Evolutionary conservation across 2,888 invertebrate species (phyloP).

Genomic region (Osmoderma eremita): DNA sequence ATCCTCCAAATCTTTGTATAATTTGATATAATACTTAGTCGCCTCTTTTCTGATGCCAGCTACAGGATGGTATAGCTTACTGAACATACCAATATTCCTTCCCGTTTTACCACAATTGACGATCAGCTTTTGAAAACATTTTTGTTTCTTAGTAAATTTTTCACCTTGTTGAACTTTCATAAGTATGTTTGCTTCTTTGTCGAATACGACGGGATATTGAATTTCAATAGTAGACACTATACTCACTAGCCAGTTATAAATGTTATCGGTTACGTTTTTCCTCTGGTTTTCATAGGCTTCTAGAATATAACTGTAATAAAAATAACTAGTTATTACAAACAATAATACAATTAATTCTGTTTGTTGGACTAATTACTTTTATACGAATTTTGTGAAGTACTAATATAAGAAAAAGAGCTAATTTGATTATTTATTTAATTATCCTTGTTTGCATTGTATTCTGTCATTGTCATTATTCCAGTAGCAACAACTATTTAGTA

Average conservation of each 20-base stretch:
- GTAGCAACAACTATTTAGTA: too few relatives aligned
- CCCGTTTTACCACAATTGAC: constrained; percentile 49
- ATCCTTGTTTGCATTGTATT: too few relatives aligned
- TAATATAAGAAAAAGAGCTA: too few relatives aligned
- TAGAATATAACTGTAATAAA: constrained; percentile 55
- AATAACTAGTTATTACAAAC: constrained; percentile 13
- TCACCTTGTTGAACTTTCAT: constrained; percentile 56
- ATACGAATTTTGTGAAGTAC: too few relatives aligned
- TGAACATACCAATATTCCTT: constrained; percentile 66
- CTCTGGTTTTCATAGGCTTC: constrained; percentile 51
- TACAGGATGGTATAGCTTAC: constrained; percentile 79
- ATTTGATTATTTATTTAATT: too few relatives aligned
- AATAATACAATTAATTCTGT: constrained; percentile 4
- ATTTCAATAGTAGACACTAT: constrained; percentile 73
- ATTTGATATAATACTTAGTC: constrained; percentile 71
- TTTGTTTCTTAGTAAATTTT: constrained; percentile 44
- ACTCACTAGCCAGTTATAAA: constrained; percentile 54
- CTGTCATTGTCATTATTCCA: too few relatives aligned
- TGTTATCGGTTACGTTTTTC: constrained; percentile 48
- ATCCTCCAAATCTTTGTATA: constrained; percentile 65
- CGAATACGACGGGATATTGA: constrained; percentile 78
- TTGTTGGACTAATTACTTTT: too few relatives aligned
- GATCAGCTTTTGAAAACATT: constrained; percentile 54
- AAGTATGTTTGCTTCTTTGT: constrained; percentile 72
- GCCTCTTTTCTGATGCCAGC: constrained; percentile 74